phyloP scores from a whole-genome alignment of 2,888 invertebrate species.

The Mesorhabditis belari region DNA sequence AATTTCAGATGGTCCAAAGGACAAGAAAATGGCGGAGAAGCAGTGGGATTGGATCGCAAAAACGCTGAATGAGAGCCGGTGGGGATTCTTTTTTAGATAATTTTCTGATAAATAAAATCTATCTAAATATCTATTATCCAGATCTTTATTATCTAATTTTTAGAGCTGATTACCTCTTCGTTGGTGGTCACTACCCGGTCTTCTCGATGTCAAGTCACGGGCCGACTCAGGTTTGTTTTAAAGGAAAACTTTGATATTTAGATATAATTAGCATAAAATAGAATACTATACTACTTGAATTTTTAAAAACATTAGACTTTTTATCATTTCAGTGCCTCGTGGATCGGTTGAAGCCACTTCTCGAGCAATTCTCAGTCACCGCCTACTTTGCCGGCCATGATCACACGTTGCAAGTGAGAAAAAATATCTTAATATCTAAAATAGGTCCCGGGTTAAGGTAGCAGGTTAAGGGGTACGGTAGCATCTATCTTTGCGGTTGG shows the following conservation, averaged over 20 bases:
- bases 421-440: too few relatives aligned
- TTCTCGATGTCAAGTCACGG: constrained; percentile 58
- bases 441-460: too few relatives aligned
- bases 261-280: neutral
- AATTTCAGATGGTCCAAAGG: constrained; percentile 13
- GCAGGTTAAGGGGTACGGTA: too few relatives aligned
- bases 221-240: constrained; percentile 49
- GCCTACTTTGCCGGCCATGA: constrained; percentile 59
- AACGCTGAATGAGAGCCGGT: constrained; percentile 1
- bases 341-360: constrained; percentile 54
- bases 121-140: neutral
- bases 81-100: neutral
- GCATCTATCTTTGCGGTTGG: too few relatives aligned
- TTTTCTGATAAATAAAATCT: neutral
- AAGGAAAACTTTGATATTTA: neutral
- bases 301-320: neutral
- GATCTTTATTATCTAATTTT: neutral
- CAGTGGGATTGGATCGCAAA: constrained; percentile 56
- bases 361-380: constrained; percentile 55
- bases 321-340: constrained; percentile 52
- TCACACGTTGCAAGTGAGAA: constrained; percentile 56
- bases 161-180: constrained; percentile 57
- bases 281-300: neutral
- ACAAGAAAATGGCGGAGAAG: constrained; percentile 37
- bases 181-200: constrained; percentile 58